Evolutionary conservation across 2,797 vertebrate genomes (phyloP).

Genomic region (Tenualosa thibaudeaui): DNA sequence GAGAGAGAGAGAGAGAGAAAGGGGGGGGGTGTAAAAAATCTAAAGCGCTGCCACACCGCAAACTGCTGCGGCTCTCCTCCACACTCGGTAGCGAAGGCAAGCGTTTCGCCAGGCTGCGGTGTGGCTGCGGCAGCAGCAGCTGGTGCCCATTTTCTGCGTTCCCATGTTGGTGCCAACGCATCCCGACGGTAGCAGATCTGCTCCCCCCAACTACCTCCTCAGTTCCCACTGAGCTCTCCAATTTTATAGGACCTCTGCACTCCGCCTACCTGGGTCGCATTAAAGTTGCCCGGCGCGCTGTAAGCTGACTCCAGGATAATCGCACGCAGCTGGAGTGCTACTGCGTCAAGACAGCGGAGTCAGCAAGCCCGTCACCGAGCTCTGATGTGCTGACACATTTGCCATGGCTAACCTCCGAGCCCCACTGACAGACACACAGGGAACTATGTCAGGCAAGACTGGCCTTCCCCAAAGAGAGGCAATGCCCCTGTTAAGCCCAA

Average conservation of each 20-base stretch:
- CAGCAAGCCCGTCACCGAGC: neutral
- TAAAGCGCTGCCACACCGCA: conserved; percentile 9
- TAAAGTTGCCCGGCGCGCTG: neutral
- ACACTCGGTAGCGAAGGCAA: neutral
- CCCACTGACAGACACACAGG: neutral
- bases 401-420: neutral
- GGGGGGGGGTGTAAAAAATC: neutral
- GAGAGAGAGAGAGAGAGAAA: neutral
- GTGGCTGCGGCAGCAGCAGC: conserved; percentile 1
- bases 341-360: neutral
- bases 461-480: too few species aligned
- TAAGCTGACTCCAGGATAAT: conserved; percentile 18
- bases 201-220: neutral
- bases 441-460: neutral
- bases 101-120: neutral
- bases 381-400: neutral
- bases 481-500: neutral
- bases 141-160: conserved; percentile 28
- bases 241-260: conserved; percentile 10
- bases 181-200: conserved; percentile 2
- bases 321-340: conserved; percentile 10
- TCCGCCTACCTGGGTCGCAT: neutral
- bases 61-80: conserved; percentile 22
- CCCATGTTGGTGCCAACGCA: conserved; percentile 11
- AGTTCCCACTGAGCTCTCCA: neutral